Conservation (phyloP, 2,797 vertebrate species). For the Fistularia commersonii region DNA sequence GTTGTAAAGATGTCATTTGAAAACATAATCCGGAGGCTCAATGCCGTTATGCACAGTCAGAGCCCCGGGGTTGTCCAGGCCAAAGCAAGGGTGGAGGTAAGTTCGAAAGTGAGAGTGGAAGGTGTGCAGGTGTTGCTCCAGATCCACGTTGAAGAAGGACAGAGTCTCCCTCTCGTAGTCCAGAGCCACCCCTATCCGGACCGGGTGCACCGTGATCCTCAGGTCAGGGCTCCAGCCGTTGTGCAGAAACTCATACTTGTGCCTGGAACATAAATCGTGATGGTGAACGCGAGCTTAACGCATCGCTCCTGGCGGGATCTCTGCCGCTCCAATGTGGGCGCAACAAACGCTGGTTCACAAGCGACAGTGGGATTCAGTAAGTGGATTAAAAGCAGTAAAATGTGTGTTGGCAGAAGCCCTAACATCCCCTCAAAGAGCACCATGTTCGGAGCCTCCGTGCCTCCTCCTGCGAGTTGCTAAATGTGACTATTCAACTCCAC, state of each 20-base stretch:
- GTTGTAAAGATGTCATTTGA: conserved; percentile 39
- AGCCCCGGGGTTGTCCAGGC: conserved; percentile 83
- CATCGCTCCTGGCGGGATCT: too few relatives aligned
- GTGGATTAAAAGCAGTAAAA: too few relatives aligned
- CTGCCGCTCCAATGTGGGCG: too few relatives aligned
- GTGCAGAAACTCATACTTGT: conserved; percentile 90
- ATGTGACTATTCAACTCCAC: conserved; percentile 29
- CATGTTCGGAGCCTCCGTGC: conserved; percentile 13
- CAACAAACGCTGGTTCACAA: too few relatives aligned
- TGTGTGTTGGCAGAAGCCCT: conserved; percentile 16
- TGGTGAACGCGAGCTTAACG: too few relatives aligned
- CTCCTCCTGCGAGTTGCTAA: conserved; percentile 20
- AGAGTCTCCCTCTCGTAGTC: conserved; percentile 82
- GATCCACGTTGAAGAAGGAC: conserved; percentile 86
- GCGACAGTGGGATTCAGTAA: too few relatives aligned
- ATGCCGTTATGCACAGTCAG: conserved; percentile 80
- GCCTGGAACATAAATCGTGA: conserved; percentile 61
- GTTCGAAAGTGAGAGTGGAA: conserved; percentile 78
- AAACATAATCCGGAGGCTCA: conserved; percentile 59
- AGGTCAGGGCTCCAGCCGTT: conserved; percentile 84
- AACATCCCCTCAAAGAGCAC: conserved; percentile 23
- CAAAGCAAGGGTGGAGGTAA: conserved; percentile 88
- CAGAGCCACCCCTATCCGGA: conserved; percentile 83
- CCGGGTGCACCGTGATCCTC: conserved; percentile 82
- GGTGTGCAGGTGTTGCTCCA: conserved; percentile 86